phyloP scores from a whole-genome alignment of 2,888 invertebrate species.

The Dryadula phaetusa region DNA sequence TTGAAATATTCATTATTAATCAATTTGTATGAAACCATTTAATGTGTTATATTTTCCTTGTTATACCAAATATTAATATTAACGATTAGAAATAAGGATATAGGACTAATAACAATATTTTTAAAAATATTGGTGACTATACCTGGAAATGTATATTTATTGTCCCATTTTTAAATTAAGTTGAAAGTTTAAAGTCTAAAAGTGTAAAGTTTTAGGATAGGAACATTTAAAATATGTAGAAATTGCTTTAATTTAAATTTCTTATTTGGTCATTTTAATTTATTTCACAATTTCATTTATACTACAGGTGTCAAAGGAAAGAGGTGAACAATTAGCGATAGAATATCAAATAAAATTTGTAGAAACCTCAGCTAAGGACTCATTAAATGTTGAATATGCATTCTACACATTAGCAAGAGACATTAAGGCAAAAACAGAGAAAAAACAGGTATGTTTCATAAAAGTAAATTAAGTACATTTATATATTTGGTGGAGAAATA shows the following conservation, averaged over 20 bases:
- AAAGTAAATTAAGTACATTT: slow-evolving; percentile 44
- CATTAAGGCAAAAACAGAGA: slow-evolving; percentile 99
- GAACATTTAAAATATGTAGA: too few relatives aligned
- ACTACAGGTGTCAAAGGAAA: slow-evolving; percentile 93
- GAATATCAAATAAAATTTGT: slow-evolving; percentile 99
- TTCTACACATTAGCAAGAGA: slow-evolving; percentile 98
- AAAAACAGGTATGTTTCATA: slow-evolving; percentile 91
- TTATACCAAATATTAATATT: background rate
- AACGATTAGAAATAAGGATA: background rate
- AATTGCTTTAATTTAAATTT: background rate
- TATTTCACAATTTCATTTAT: background rate
- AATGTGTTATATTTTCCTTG: slow-evolving; percentile 1
- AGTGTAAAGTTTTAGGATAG: too few relatives aligned
- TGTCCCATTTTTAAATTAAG: too few relatives aligned
- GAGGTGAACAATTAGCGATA: slow-evolving; percentile 98
- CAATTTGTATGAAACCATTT: background rate
- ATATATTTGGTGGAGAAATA: background rate
- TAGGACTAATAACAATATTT: background rate
- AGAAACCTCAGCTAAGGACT: slow-evolving; percentile 99
- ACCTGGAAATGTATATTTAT: too few relatives aligned
- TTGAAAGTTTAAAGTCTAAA: too few relatives aligned
- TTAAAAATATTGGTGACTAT: too few relatives aligned
- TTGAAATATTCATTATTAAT: background rate
- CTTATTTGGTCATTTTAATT: too few relatives aligned
- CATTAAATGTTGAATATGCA: slow-evolving; percentile 98